phyloP scores from a whole-genome alignment of 2,888 invertebrate genomes.

The Amblyjoppa fuscipennis region DNA sequence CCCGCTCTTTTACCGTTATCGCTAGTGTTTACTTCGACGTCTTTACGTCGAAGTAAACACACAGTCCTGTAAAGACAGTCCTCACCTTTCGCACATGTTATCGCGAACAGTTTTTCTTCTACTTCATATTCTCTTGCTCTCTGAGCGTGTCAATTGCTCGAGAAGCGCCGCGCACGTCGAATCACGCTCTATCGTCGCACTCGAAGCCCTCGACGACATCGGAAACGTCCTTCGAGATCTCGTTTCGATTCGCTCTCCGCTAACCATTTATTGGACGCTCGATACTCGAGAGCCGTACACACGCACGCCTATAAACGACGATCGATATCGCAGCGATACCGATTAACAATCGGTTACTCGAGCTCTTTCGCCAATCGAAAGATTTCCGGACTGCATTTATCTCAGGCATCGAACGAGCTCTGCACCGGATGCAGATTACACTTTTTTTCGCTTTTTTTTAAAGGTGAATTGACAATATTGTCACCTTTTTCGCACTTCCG shows the following conservation, averaged over 20 bases:
- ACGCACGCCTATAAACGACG: background rate
- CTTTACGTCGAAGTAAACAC: background rate
- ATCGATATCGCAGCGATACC: background rate
- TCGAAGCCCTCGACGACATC: background rate
- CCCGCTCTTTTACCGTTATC: conserved; percentile 7
- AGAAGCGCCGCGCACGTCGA: background rate
- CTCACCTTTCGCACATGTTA: background rate
- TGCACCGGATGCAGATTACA: conserved; percentile 23
- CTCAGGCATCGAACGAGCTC: background rate
- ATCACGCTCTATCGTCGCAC: background rate
- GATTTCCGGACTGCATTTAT: background rate
- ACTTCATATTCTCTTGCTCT: background rate
- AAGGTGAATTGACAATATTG: too few relatives aligned
- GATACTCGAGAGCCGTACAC: background rate
- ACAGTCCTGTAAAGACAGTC: background rate
- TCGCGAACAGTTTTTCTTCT: background rate
- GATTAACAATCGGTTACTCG: conserved; percentile 1
- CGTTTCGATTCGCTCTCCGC: background rate
- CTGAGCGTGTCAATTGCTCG: background rate
- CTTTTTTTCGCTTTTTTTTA: background rate
- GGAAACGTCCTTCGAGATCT: conserved; percentile 19
- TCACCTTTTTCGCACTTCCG: background rate
- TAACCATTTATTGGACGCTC: background rate
- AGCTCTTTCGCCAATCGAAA: background rate
- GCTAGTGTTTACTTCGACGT: background rate